These are phyloP conservation scores for Hypotaenidia philippensis DNA, from an alignment of 2,797 vertebrate genomes.

Conservation along the genomic window DNA sequence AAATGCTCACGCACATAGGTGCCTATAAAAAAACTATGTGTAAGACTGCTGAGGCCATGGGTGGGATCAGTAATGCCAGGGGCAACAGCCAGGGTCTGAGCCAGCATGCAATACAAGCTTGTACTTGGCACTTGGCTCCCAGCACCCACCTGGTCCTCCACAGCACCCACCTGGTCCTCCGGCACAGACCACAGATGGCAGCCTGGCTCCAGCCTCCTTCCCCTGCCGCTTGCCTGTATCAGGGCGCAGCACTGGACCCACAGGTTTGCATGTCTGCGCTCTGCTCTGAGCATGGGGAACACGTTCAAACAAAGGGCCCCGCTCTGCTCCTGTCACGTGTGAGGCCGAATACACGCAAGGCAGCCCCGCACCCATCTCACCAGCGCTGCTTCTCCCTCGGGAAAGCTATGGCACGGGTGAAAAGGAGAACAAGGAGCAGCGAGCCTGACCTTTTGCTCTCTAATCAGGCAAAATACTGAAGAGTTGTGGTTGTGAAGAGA, in stretches of 20 bases:
- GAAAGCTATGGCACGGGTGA: background rate
- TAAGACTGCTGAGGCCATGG: background rate
- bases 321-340: background rate
- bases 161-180: background rate
- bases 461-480: background rate
- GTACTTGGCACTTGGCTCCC: background rate
- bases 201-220: accelerated
- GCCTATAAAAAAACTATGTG: background rate
- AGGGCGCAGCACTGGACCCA: background rate
- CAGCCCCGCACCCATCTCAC: background rate
- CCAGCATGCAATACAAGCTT: accelerated
- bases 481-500: constrained; percentile 18
- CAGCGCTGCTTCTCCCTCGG: background rate
- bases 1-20: background rate
- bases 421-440: background rate
- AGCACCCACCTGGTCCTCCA: background rate
- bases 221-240: accelerated
- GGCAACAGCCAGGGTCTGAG: background rate
- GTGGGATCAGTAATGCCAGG: accelerated
- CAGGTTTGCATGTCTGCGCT: background rate
- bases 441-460: background rate
- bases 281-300: background rate
- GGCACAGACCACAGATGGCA: background rate
- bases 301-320: too few relatives aligned
- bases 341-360: background rate